A percentile compares a stretch with the other conserved stretches of the same genome.
Conservation (phyloP, 2,113 vertebrate species). For the Tragelaphus scriptus region DNA sequence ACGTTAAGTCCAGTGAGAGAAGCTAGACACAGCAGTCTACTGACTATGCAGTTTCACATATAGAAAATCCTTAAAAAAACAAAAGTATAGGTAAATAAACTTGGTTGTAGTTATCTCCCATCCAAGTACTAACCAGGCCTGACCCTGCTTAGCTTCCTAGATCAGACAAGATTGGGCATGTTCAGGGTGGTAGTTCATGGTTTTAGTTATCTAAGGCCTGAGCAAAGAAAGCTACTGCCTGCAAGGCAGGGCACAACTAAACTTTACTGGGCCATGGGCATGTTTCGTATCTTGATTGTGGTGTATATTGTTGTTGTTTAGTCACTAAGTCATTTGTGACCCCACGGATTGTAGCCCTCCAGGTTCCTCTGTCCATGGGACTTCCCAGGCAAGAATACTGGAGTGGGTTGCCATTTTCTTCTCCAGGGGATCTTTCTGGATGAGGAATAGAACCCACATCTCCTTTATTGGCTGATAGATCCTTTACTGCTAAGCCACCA, state of each 20-base stretch:
- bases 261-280: rapidly evolving
- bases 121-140: no score
- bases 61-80: neutral
- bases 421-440: neutral
- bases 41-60: neutral
- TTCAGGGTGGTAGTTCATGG: no score
- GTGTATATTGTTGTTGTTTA: neutral
- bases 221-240: neutral
- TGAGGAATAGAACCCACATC: neutral
- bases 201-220: neutral
- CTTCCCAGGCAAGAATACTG: neutral
- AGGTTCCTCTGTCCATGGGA: neutral
- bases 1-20: neutral
- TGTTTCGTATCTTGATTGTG: neutral
- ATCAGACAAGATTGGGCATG: no score
- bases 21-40: neutral
- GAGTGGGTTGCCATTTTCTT: neutral
- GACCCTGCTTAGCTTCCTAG: no score
- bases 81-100: neutral
- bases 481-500: neutral
- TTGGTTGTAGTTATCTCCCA: neutral
- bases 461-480: neutral
- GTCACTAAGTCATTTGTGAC: neutral
- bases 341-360: neutral
- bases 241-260: neutral